phyloP scores from a whole-genome alignment of 2,888 invertebrate species.

The Eretmocerus hayati region DNA sequence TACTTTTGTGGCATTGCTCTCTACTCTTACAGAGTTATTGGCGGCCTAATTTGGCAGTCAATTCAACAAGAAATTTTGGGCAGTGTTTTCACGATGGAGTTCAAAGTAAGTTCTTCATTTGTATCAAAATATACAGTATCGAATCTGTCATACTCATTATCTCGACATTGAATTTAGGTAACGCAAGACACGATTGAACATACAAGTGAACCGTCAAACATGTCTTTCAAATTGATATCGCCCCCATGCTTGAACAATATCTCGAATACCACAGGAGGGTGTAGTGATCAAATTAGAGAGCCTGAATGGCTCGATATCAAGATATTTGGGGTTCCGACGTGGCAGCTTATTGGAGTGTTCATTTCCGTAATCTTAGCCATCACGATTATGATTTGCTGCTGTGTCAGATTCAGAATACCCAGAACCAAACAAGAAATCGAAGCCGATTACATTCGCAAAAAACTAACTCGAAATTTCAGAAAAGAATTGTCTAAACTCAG shows the following conservation, averaged over 20 bases:
- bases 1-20: too few species aligned
- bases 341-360: slow-evolving; percentile 56
- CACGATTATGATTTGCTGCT: slow-evolving; percentile 75
- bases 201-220: not conserved
- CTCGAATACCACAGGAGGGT: not conserved
- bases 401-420: slow-evolving; percentile 84
- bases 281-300: slow-evolving; percentile 27
- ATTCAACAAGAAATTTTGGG: too few species aligned
- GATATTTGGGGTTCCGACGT: slow-evolving; percentile 64
- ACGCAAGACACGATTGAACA: not conserved
- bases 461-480: slow-evolving; percentile 74
- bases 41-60: too few species aligned
- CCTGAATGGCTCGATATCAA: slow-evolving; percentile 66
- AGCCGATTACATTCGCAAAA: slow-evolving; percentile 80
- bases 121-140: too few species aligned
- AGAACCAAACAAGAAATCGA: slow-evolving; percentile 93
- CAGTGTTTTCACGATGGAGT: too few species aligned
- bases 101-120: too few species aligned
- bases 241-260: not conserved
- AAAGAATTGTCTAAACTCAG: slow-evolving; percentile 74
- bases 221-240: not conserved
- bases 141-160: too few species aligned
- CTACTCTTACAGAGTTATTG: too few species aligned
- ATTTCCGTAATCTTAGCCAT: slow-evolving; percentile 36
- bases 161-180: not conserved